A percentile compares a stretch with the other conserved stretches of the same genome.
Evolutionary conservation across 2,888 invertebrate genomes (phyloP).

Genomic region (Ichneumon xanthorius): DNA sequence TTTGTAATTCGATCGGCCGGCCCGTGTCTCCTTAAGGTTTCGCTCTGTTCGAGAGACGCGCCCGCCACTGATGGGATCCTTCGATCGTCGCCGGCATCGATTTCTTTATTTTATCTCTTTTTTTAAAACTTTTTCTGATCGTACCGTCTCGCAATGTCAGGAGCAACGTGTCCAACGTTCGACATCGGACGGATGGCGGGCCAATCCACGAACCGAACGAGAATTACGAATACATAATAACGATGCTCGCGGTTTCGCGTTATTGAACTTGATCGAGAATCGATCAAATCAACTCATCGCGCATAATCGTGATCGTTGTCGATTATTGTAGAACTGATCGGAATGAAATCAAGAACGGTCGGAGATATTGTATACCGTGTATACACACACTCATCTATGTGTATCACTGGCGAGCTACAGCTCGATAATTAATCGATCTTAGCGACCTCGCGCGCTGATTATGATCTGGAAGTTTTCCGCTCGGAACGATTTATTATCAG

Average conservation of each 20-base stretch:
- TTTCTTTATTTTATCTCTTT: constrained; percentile 45
- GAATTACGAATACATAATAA: background rate
- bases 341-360: constrained; percentile 34
- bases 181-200: constrained; percentile 34
- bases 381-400: background rate
- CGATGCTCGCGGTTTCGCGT: constrained; percentile 47
- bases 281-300: constrained; percentile 12
- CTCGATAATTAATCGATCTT: constrained; percentile 51
- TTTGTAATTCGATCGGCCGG: constrained; percentile 78
- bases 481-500: constrained; percentile 29
- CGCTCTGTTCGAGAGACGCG: constrained; percentile 66
- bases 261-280: constrained; percentile 12
- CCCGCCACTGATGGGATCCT: constrained; percentile 56
- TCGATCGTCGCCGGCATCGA: constrained; percentile 62
- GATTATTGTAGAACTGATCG: constrained; percentile 50
- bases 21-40: constrained; percentile 77
- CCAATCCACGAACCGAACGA: constrained; percentile 20
- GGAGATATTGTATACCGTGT: constrained; percentile 3
- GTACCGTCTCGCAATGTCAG: constrained; percentile 46
- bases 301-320: constrained; percentile 54
- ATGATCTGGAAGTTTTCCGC: constrained; percentile 20
- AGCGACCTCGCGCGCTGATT: constrained; percentile 23
- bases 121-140: constrained; percentile 27
- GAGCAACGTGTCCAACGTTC: constrained; percentile 43
- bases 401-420: background rate